Percentiles rank a stretch among this genome's conserved stretches.
phyloP scores from a whole-genome alignment of 2,113 vertebrate genomes.

The Pogonocichla stellata region DNA sequence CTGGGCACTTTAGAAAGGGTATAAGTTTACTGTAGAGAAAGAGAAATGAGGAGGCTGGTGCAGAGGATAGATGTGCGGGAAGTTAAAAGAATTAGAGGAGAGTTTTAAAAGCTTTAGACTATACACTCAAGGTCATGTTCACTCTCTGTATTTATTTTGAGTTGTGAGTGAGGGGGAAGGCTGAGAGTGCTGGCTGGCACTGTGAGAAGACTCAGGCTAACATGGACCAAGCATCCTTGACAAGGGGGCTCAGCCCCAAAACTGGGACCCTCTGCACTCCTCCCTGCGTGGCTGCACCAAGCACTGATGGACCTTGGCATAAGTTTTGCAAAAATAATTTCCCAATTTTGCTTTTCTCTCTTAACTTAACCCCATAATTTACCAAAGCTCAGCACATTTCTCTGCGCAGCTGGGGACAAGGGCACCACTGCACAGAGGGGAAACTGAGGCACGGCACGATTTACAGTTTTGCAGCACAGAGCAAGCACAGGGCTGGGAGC shows the following conservation, averaged over 20 bases:
- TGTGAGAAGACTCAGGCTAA: accelerated
- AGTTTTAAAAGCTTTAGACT: constrained; percentile 51
- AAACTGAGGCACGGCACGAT: background rate
- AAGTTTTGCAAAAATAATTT: background rate
- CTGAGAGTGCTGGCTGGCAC: background rate
- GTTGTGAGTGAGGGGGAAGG: background rate
- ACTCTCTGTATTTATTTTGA: constrained; percentile 35
- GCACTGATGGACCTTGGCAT: background rate
- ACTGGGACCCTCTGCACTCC: accelerated
- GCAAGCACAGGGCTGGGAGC: background rate
- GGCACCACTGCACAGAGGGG: accelerated
- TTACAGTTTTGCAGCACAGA: accelerated
- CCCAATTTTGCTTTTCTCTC: background rate
- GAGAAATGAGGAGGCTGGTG: constrained; percentile 59
- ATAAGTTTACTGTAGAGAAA: constrained; percentile 51
- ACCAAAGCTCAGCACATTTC: accelerated
- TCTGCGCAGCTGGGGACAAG: background rate
- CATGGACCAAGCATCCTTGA: accelerated
- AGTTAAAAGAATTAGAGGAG: constrained; percentile 48
- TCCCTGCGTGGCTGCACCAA: background rate
- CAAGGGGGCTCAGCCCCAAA: background rate
- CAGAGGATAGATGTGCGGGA: constrained; percentile 47
- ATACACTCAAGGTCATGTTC: constrained; percentile 9
- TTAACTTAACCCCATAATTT: background rate
- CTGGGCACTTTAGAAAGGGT: constrained; percentile 20